Percentiles rank a stretch among this genome's conserved stretches.
Evolutionary conservation across 2,797 vertebrate species (phyloP).

Genomic region (Diplodus sargus): DNA sequence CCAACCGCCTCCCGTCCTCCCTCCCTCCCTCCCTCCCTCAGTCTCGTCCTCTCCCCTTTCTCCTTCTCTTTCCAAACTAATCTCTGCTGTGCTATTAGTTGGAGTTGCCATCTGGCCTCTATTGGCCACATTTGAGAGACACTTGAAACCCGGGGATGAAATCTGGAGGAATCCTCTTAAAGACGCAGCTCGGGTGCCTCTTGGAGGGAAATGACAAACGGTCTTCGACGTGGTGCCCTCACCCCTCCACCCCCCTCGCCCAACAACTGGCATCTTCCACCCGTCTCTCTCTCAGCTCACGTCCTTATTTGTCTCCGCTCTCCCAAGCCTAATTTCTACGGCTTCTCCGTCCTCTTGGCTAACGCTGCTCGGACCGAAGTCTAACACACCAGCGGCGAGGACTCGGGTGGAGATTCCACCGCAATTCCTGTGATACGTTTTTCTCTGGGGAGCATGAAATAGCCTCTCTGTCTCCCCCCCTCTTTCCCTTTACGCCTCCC

Average conservation of each 20-base stretch:
- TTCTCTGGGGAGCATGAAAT: conserved; percentile 78
- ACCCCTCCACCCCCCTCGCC: background rate
- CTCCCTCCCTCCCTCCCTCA: conserved; percentile 29
- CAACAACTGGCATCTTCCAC: conserved; percentile 1
- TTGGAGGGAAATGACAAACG: conserved; percentile 59
- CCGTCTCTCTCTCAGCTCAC: conserved; percentile 12
- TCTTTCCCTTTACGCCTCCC: conserved; percentile 40
- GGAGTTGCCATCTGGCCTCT: conserved; percentile 58
- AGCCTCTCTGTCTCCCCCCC: conserved; percentile 58
- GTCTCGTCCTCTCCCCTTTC: conserved; percentile 30
- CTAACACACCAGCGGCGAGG: conserved; percentile 44
- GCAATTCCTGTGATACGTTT: conserved; percentile 72
- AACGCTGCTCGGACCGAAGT: conserved; percentile 20
- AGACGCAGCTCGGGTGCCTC: conserved; percentile 35
- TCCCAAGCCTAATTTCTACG: conserved; percentile 51
- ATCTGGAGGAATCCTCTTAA: conserved; percentile 70
- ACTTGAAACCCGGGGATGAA: conserved; percentile 58
- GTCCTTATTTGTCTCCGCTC: conserved; percentile 40
- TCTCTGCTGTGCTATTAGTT: conserved; percentile 65
- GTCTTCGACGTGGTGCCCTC: conserved; percentile 4
- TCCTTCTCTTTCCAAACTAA: conserved; percentile 49
- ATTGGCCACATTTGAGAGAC: conserved; percentile 63
- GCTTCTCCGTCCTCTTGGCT: conserved; percentile 30
- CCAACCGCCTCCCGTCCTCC: conserved; percentile 24
- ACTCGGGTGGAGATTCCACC: conserved; percentile 58